Percentiles rank a stretch among this genome's conserved stretches.
These are phyloP conservation scores for Heliangelus exortis DNA, from an alignment of 2,797 vertebrate species.

Conservation along the genomic window DNA sequence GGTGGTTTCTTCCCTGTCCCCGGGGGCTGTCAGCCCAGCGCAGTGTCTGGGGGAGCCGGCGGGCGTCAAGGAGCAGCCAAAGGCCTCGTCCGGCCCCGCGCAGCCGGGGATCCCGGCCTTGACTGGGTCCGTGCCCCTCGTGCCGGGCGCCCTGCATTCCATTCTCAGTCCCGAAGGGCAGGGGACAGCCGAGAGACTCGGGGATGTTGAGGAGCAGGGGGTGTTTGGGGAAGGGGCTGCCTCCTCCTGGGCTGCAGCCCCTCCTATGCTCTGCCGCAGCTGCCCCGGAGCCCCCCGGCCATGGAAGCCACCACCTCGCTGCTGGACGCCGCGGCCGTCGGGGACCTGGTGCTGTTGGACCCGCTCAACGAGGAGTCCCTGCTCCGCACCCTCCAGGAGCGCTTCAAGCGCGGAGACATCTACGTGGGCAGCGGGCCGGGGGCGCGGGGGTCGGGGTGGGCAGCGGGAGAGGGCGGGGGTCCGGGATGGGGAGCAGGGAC, in stretches of 20 bases:
- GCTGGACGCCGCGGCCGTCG: constrained; percentile 73
- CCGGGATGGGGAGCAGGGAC: too few relatives aligned
- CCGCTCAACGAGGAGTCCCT: constrained; percentile 76
- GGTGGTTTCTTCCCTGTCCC: background rate
- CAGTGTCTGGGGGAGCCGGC: background rate
- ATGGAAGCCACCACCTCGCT: constrained; percentile 60
- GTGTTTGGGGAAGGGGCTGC: background rate
- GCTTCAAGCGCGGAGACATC: constrained; percentile 75
- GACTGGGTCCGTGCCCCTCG: accelerated
- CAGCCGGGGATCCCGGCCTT: background rate
- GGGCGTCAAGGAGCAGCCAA: background rate
- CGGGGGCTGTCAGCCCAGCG: background rate
- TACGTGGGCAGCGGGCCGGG: constrained; percentile 68
- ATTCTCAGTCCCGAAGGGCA: background rate
- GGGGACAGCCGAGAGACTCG: background rate
- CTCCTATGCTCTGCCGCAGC: background rate
- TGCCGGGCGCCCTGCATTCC: background rate
- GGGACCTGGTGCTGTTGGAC: constrained; percentile 81
- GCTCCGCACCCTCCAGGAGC: constrained; percentile 76
- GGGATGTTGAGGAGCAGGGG: background rate
- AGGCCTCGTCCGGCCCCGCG: background rate
- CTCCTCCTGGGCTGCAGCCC: accelerated
- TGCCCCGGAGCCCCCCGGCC: background rate
- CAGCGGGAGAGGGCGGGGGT: background rate
- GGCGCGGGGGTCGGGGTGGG: accelerated